Percentiles rank a stretch among this genome's conserved stretches.
phyloP scores from a whole-genome alignment of 2,113 vertebrate genomes.

The Myxocyprinus asiaticus region DNA sequence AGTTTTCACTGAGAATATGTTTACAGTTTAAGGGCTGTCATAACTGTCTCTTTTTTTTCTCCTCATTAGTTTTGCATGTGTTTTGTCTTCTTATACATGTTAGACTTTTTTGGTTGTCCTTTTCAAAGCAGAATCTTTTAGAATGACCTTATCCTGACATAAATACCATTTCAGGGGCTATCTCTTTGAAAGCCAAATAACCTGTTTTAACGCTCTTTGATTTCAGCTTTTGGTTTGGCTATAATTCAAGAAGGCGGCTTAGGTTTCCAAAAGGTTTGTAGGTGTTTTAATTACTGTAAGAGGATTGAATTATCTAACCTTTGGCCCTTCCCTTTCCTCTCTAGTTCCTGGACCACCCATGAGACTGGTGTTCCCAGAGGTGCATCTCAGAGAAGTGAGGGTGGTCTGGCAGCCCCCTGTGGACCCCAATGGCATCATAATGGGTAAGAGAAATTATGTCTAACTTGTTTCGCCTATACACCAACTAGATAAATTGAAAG shows the following conservation, averaged over 20 bases:
- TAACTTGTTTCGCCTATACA: background rate
- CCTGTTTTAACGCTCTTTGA: slow-evolving; percentile 16
- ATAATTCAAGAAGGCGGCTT: background rate
- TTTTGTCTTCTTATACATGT: slow-evolving; percentile 55
- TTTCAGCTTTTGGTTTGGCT: background rate
- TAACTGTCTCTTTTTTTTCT: slow-evolving; percentile 25
- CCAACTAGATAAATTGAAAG: background rate
- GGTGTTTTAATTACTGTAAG: background rate
- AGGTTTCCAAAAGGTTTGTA: background rate
- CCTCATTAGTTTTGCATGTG: background rate
- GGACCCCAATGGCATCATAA: slow-evolving; percentile 88
- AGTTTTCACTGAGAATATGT: background rate
- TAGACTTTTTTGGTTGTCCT: slow-evolving; percentile 56
- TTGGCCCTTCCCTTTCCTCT: slow-evolving; percentile 11
- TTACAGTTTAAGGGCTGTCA: background rate
- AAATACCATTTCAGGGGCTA: slow-evolving; percentile 39
- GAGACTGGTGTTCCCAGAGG: slow-evolving; percentile 91
- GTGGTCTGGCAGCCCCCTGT: slow-evolving; percentile 91
- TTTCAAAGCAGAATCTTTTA: slow-evolving; percentile 55
- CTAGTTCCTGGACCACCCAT: slow-evolving; percentile 85
- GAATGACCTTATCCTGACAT: slow-evolving; percentile 43
- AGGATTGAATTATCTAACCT: slow-evolving; percentile 33
- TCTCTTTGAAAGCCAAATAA: slow-evolving; percentile 26
- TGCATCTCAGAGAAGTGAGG: slow-evolving; percentile 83
- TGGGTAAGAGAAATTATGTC: slow-evolving; percentile 78